Conservation (phyloP, 2,113 vertebrate genomes). For the crab-eating macaque (Macaca fascicularis) region DNA sequence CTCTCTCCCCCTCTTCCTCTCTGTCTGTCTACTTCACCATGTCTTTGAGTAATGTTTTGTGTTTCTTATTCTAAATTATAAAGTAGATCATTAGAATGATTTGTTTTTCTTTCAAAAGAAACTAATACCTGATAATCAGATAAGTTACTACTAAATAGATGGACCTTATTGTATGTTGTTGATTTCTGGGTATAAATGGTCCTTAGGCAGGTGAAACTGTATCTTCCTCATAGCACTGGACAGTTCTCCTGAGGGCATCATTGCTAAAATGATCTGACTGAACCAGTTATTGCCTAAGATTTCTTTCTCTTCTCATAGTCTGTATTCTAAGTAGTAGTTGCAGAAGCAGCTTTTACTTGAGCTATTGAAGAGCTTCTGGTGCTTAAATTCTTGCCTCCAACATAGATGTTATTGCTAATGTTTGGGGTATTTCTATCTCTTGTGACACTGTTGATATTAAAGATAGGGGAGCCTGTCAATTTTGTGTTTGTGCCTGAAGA, state of each 20-base stretch:
- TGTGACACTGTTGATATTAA: background rate
- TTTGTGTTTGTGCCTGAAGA: background rate
- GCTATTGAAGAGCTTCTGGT: background rate
- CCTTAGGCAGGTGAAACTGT: background rate
- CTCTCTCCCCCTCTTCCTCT: background rate
- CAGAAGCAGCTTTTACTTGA: background rate
- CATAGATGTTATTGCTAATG: background rate
- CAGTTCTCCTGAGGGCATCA: background rate
- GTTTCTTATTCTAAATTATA: background rate
- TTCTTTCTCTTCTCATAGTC: background rate
- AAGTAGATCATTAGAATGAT: background rate
- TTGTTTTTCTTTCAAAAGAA: background rate
- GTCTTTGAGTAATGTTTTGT: background rate
- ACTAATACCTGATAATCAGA: background rate
- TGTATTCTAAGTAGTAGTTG: background rate
- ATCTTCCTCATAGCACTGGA: background rate
- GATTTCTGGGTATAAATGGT: background rate
- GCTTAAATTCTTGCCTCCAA: background rate
- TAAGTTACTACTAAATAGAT: background rate
- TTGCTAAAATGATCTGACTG: background rate
- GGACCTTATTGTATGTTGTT: background rate
- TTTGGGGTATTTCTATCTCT: background rate
- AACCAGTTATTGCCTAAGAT: background rate
- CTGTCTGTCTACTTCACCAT: background rate
- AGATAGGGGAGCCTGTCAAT: background rate